A percentile compares a stretch with the other conserved stretches of the same genome.
Conservation (phyloP, 2,888 invertebrate genomes). For the Lutraria lutraria region DNA sequence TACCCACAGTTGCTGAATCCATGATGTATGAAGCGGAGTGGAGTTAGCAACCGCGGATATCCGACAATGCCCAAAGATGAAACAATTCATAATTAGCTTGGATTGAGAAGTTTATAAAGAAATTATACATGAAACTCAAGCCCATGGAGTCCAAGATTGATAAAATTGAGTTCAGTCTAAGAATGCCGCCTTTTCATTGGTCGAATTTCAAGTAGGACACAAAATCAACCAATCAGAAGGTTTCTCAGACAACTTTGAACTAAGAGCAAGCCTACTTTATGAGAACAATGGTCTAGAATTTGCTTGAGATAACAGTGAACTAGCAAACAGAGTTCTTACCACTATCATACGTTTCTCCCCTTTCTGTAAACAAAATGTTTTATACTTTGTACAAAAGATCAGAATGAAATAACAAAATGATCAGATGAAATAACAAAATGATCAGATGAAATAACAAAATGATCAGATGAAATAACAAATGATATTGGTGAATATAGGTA, state of each 20-base stretch:
- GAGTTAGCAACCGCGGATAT: too few species aligned
- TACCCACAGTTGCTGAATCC: too few species aligned
- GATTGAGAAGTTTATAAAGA: background rate
- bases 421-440: too few species aligned
- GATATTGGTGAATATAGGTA: background rate
- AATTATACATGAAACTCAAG: background rate
- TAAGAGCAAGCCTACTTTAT: background rate
- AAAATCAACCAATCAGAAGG: too few species aligned
- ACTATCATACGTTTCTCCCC: conserved; percentile 12
- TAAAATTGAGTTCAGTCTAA: too few species aligned
- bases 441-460: too few species aligned
- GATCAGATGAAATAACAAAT: too few species aligned
- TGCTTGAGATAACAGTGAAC: background rate
- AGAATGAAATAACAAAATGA: too few species aligned
- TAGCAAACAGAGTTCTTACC: conserved; percentile 31
- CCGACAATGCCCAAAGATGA: too few species aligned
- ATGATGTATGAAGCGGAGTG: too few species aligned
- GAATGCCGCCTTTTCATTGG: too few species aligned
- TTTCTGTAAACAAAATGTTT: conserved; percentile 30
- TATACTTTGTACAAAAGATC: background rate
- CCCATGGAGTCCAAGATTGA: background rate
- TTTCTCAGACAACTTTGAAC: background rate
- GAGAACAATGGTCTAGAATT: background rate
- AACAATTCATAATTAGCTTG: background rate
- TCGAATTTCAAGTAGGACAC: too few species aligned